Base-by-base conservation (phyloP, 2,888 invertebrate genomes). In the Hypsopygia costalis region DNA sequence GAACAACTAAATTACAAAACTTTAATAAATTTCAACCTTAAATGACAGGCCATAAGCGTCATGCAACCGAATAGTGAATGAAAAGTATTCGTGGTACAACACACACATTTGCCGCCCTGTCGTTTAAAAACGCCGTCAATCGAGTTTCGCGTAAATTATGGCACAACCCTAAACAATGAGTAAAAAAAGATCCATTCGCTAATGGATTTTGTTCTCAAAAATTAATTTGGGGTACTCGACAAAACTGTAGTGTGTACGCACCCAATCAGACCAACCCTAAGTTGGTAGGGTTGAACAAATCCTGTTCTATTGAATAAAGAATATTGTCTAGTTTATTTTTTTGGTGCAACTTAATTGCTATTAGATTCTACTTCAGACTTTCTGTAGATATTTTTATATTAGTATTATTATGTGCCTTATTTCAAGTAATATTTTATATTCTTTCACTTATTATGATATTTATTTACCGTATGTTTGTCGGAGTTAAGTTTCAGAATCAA, bases 151-250 rank as follows among this genome's bases (percentile, higher is more conserved):
- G 80, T 85, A 86, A 87, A 83, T 85, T 86, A 87, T 85, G 79
- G 77, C 79, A 82, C 81, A 80, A 77, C 72, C 74, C 81, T 77
- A 77, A 73, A 87, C 83, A 86, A 87, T 72, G 65, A 51, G 55
- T 67, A 62, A 69, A 79, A 81, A 82, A 83, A 79, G 62, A 63
- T 68, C 72, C 70, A 81, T 80, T 79, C 81, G 74, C 85, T 86
- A 87, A 87, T 87, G 85, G 80, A 85, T 86, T 83, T 82, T 83
- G 81, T 85, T 87, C 82, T 81, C 76, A 79, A 81, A 85, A 81
- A 86, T 86, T 86, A 83, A 86, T 87, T 86, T 81, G 79, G 85
- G 85, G 85, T 83, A 81, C 81, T 81, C 69, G 70, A 81, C 77
- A 72, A 77, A 77, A 78, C 69, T 70, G 65, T 58, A 63, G 59